Percentiles rank a stretch among this genome's conserved stretches.
Conservation (phyloP, 1,140 invertebrate species). For the Riptortus pedestris region DNA sequence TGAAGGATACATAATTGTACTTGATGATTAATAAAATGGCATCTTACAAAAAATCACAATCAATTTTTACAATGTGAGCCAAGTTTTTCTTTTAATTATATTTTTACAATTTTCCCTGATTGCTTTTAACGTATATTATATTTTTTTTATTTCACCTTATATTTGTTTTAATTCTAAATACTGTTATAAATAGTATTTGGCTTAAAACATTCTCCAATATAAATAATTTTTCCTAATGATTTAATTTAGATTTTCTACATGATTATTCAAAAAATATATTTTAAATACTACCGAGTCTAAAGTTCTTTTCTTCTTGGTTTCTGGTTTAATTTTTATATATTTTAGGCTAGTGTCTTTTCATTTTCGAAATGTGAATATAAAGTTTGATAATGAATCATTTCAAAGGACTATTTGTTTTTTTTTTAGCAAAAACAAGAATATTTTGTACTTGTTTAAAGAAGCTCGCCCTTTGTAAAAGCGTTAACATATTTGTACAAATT, state of each 20-base stretch:
- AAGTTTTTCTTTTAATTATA: background rate
- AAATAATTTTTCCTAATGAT: background rate
- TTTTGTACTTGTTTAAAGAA: constrained; percentile 27
- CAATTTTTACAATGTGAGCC: background rate
- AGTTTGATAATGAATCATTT: background rate
- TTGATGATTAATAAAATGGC: background rate
- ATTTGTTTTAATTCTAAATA: constrained; percentile 4
- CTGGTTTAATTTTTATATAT: constrained; percentile 18
- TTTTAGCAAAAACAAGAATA: constrained; percentile 3
- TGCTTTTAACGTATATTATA: background rate
- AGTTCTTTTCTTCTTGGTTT: background rate
- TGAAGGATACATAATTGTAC: constrained; percentile 12
- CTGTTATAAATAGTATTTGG: constrained; percentile 10
- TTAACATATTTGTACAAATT: constrained; percentile 21
- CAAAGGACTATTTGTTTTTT: constrained; percentile 10
- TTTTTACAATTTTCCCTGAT: too few species aligned
- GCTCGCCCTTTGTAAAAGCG: constrained; percentile 24
- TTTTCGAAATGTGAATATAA: background rate
- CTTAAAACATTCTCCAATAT: constrained; percentile 1
- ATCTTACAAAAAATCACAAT: constrained; percentile 18
- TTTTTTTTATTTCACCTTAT: background rate
- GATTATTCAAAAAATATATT: constrained; percentile 18
- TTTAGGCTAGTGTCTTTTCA: constrained; percentile 24
- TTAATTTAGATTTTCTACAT: background rate
- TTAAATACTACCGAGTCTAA: constrained; percentile 1